Base-by-base conservation (phyloP, 2,888 invertebrate species). In the Calameuta filiformis region DNA sequence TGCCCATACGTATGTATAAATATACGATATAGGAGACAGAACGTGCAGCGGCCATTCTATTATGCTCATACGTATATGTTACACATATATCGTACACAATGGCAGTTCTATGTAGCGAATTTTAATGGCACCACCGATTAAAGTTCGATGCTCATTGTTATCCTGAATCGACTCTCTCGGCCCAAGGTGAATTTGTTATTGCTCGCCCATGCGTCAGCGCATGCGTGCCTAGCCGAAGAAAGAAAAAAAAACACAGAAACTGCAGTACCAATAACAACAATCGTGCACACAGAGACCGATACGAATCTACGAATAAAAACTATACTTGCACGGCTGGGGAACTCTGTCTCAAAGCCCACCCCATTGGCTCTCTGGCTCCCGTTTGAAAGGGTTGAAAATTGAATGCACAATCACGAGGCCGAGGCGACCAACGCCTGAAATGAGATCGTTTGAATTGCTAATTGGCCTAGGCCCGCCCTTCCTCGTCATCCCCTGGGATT, bases 381-480 rank as follows among this genome's bases (percentile, higher is more conserved):
- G 31, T 34, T 34, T 33, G 71, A 71, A 80, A 82, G 80, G 82
- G 80, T 79, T 82, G 74, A 77, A 76, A 79, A 78, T 79, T 79
- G 76, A 82, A 78, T 82, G 79, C 75, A 77, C 77, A 76, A 74
- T 76, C 68, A 40, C 56, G 37, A 80, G 73, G 71, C 74, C 40
- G 69, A 68, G 34, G 71, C 68, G 40, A 73, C 76, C 56, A 56
- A 23, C 56, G 56, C 23, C 56, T 56, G 37, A 76, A 78, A 79
- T 78, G 78, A 76, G 69, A 77, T 81, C 81, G 77, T 79, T 83
- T 82, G 75, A 81, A 80, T 81, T 82, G 79, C 79, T 82, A 83
- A 83, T 83, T 82, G 77, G 69, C 40, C 30, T 35, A 31, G 30
- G 69, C 56, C 31, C 6, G 30, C 34, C 35, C 40, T 73, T 76